Evolutionary conservation across 2,113 vertebrate genomes (phyloP).

Genomic region (Thermophis baileyi): DNA sequence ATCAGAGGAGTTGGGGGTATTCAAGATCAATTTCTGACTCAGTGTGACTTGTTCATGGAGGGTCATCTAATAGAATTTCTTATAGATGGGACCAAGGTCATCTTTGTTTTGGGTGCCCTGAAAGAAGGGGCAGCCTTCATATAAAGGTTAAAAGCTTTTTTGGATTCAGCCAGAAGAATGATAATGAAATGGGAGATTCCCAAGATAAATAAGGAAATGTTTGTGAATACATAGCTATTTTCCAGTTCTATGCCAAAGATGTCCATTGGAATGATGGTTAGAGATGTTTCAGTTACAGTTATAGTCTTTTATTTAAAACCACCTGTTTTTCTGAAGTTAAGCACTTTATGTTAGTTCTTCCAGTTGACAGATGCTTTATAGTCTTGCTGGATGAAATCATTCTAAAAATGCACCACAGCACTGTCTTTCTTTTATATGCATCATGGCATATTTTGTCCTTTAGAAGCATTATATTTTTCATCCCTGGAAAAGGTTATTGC

Average conservation of each 20-base stretch:
- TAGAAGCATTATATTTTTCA: constrained; percentile 40
- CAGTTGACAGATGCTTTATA: not conserved
- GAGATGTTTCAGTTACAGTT: not conserved
- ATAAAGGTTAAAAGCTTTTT: not conserved
- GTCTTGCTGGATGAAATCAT: not conserved
- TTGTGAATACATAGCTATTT: not conserved
- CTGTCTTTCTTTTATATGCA: not conserved
- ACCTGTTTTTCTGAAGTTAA: not conserved
- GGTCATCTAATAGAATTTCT: not conserved
- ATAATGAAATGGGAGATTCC: not conserved
- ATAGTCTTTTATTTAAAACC: not conserved
- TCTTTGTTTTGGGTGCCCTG: not conserved
- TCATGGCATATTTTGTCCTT: not conserved
- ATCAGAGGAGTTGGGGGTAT: not conserved
- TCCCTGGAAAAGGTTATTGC: constrained; percentile 16
- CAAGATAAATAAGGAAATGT: not conserved
- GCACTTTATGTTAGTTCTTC: not conserved
- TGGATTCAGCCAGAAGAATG: not conserved
- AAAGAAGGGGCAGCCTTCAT: not conserved
- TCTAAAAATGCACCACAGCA: not conserved
- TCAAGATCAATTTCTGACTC: not conserved
- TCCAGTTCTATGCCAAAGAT: not conserved
- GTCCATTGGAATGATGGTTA: not conserved
- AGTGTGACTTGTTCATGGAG: not conserved
- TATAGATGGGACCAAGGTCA: not conserved